A percentile compares a stretch with the other conserved stretches of the same genome.
Conservation (phyloP, 92 coral and sea anemone genomes). For the Zoanthus solanderi region DNA sequence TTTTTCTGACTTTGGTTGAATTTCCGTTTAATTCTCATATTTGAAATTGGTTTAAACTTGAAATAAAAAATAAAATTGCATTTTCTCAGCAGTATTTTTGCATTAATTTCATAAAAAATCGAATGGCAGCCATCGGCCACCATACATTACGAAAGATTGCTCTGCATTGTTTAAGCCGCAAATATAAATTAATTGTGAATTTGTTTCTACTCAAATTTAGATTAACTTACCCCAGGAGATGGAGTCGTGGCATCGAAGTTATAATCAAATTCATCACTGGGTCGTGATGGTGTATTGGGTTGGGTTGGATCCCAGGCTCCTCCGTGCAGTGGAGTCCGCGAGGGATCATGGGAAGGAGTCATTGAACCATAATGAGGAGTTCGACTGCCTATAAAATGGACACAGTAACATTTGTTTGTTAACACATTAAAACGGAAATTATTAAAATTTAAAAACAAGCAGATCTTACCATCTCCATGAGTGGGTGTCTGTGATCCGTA, state of each 20-base stretch:
- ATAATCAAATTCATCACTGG: constrained; percentile 92
- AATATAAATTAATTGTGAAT: no score
- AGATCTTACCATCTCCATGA: constrained; percentile 93
- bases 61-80: no score
- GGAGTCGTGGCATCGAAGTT: constrained; percentile 95
- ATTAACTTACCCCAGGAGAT: constrained; percentile 88
- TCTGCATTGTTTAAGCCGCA: no score
- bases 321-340: constrained; percentile 98
- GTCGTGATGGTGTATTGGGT: constrained; percentile 96
- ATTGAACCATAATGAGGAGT: constrained; percentile 99
- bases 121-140: no score
- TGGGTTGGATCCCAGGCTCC: constrained; percentile 99
- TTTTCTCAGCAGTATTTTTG: no score
- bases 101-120: no score
- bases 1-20: no score
- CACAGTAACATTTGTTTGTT: neutral
- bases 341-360: constrained; percentile 99
- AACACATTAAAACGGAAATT: neutral
- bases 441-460: neutral
- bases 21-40: no score
- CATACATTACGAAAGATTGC: no score
- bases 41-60: no score
- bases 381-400: constrained; percentile 81
- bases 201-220: neutral
- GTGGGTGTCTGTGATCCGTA: constrained; percentile 99